These are phyloP conservation scores for Amaurobius ferox DNA, from an alignment of 2,888 invertebrate species.

Conservation along the genomic window DNA sequence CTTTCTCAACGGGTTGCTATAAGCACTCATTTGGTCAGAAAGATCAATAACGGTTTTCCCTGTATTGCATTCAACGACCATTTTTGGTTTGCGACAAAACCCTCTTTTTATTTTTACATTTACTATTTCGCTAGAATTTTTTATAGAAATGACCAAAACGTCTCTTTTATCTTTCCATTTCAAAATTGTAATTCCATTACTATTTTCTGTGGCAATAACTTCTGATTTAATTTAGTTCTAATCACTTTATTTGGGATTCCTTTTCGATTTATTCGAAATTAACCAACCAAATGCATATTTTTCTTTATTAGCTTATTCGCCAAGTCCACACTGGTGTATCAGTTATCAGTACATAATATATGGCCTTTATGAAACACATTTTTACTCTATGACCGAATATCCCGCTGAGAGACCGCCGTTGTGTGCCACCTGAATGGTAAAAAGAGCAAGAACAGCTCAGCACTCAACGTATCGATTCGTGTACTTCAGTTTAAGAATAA, in stretches of 20 bases:
- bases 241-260: conserved; percentile 12
- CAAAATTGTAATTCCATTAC: conserved; percentile 12
- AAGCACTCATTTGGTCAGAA: no score
- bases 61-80: conserved; percentile 5
- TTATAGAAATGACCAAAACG: not conserved
- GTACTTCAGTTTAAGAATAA: no score
- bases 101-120: conserved; percentile 1
- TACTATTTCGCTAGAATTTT: conserved; percentile 16
- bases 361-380: not conserved
- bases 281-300: not conserved
- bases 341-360: not conserved
- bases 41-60: not conserved
- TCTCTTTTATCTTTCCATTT: conserved; percentile 8
- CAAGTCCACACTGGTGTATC: not conserved
- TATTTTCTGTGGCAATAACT: conserved; percentile 20
- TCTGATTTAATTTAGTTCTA: conserved; percentile 13
- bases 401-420: no score
- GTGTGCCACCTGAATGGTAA: no score
- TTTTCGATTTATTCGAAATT: conserved; percentile 2
- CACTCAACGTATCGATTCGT: no score
- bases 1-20: no score
- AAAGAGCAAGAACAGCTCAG: no score
- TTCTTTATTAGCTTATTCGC: not conserved
- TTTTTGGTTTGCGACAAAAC: conserved; percentile 8
- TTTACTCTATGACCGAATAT: no score